Percentiles rank a stretch among this genome's conserved stretches.
These are phyloP conservation scores for Thumatha senex DNA, from an alignment of 2,888 invertebrate species.

Conservation along the genomic window DNA sequence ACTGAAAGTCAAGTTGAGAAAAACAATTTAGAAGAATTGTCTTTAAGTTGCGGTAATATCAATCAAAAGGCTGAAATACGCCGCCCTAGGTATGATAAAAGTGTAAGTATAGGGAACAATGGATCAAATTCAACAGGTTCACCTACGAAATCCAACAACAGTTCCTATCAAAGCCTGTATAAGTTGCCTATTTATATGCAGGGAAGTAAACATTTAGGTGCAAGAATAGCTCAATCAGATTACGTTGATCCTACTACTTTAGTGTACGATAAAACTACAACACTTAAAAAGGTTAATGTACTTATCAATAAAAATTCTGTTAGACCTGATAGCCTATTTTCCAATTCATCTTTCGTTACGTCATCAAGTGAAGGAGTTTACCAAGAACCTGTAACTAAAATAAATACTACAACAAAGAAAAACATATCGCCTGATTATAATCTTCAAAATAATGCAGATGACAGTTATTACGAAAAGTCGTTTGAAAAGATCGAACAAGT, in stretches of 20 bases:
- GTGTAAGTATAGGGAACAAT: conserved; percentile 63
- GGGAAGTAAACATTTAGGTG: conserved; percentile 92
- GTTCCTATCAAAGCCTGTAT: conserved; percentile 69
- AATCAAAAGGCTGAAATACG: conserved; percentile 49
- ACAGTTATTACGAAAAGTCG: conserved; percentile 90
- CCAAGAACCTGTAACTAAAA: conserved; percentile 53
- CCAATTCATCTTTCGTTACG: conserved; percentile 82
- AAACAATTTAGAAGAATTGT: conserved; percentile 65
- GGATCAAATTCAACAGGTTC: conserved; percentile 55
- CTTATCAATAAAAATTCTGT: conserved; percentile 85
- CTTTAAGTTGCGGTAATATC: conserved; percentile 72
- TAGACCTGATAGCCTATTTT: conserved; percentile 81
- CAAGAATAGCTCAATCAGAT: conserved; percentile 93
- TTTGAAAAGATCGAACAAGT: conserved; percentile 90
- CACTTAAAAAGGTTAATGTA: conserved; percentile 81
- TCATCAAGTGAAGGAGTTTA: conserved; percentile 81
- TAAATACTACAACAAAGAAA: background rate
- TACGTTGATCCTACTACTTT: conserved; percentile 92
- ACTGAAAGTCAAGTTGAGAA: conserved; percentile 69
- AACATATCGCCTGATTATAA: conserved; percentile 14
- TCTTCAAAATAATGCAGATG: conserved; percentile 71
- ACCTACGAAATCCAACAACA: conserved; percentile 66
- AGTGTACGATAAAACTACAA: conserved; percentile 72
- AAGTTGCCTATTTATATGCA: conserved; percentile 87
- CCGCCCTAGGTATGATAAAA: conserved; percentile 64